Evolutionary conservation across 92 coral and sea anemone genomes (phyloP).

Genomic region (Porites divaricata): DNA sequence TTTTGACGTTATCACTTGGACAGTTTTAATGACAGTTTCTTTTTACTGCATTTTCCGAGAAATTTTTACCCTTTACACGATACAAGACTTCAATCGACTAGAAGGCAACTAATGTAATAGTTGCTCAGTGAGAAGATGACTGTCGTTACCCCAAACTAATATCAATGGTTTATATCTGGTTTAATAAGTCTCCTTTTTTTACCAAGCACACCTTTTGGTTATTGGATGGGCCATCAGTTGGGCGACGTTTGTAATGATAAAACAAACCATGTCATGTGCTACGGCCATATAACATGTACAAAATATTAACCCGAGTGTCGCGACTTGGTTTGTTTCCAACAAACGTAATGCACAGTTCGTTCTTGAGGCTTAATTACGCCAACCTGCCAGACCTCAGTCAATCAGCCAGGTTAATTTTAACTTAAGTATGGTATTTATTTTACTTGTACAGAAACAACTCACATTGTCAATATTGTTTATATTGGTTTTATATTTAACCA

Average conservation of each 20-base stretch:
- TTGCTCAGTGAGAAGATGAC: background rate
- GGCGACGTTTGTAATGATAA: background rate
- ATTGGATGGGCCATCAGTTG: background rate
- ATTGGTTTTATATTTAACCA: conserved; percentile 47
- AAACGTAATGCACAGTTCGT: background rate
- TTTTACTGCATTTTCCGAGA: background rate
- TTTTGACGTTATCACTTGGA: too few relatives aligned
- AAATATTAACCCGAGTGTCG: background rate
- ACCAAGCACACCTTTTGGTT: background rate
- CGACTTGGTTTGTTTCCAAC: background rate
- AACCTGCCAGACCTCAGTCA: background rate
- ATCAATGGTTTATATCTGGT: background rate
- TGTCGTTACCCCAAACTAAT: background rate
- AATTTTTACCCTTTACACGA: background rate
- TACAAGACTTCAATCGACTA: conserved; percentile 34
- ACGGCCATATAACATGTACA: background rate
- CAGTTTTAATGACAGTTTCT: background rate
- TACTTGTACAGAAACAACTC: conserved; percentile 29
- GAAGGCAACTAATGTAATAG: background rate
- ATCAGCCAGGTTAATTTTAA: background rate
- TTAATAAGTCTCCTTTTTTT: background rate
- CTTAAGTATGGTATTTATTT: conserved; percentile 52
- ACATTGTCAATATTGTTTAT: conserved; percentile 37
- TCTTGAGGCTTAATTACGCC: background rate
- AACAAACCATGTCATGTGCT: background rate